Evolutionary conservation across 2,113 vertebrate genomes (phyloP).

Genomic region (Kryptolebias marmoratus): DNA sequence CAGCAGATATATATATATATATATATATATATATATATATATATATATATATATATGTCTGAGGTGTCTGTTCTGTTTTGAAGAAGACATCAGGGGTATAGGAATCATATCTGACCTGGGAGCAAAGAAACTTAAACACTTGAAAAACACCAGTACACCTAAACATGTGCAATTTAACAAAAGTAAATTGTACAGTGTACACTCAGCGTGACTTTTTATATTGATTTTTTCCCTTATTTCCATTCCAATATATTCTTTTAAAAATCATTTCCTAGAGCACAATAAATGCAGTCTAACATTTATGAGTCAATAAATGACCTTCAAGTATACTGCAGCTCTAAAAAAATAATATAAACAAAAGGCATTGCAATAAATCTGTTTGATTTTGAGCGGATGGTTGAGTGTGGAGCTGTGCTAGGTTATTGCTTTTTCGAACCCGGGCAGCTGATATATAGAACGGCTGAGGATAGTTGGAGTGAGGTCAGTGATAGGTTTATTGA

Average conservation of each 20-base stretch:
- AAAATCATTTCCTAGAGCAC: slow-evolving; percentile 44
- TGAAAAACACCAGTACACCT: background rate
- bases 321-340: slow-evolving; percentile 28
- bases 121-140: too few species aligned
- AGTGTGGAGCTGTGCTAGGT: slow-evolving; percentile 28
- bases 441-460: slow-evolving; percentile 50
- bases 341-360: slow-evolving; percentile 42
- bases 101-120: too few species aligned
- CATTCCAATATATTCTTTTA: slow-evolving; percentile 11
- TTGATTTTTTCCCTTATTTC: background rate
- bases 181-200: background rate
- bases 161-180: background rate
- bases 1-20: too few species aligned
- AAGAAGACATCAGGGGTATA: too few species aligned
- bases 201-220: background rate
- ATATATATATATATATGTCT: too few species aligned
- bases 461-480: slow-evolving; percentile 49
- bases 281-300: slow-evolving; percentile 43
- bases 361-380: slow-evolving; percentile 54
- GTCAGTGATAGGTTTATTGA: slow-evolving; percentile 58
- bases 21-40: too few species aligned
- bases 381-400: slow-evolving; percentile 51
- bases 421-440: slow-evolving; percentile 50
- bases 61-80: too few species aligned
- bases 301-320: slow-evolving; percentile 60